Evolutionary conservation across 2,113 vertebrate species (phyloP).

Genomic region (Microtus ochrogaster): DNA sequence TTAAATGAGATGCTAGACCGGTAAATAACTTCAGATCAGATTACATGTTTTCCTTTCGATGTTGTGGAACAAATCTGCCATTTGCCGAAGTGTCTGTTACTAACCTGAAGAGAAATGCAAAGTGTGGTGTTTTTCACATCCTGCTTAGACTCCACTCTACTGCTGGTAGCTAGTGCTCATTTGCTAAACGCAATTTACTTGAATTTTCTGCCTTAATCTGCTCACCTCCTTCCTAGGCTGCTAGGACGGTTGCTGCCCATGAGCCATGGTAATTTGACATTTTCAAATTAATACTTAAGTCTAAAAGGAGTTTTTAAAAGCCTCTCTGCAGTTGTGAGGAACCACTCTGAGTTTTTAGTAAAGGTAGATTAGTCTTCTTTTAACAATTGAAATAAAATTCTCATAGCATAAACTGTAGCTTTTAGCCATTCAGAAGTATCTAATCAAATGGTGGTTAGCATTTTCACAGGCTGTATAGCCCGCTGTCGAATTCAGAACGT

Average conservation of each 20-base stretch:
- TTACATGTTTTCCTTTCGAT: constrained; percentile 18
- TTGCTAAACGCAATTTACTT: background rate
- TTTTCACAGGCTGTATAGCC: background rate
- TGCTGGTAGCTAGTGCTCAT: background rate
- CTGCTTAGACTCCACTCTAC: background rate
- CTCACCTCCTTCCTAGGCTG: background rate
- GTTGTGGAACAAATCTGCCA: constrained; percentile 39
- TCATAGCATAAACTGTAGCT: background rate
- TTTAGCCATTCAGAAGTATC: background rate
- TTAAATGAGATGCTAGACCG: constrained; percentile 28
- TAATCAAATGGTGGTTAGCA: background rate
- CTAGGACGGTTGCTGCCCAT: background rate
- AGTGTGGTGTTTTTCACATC: background rate
- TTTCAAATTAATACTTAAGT: constrained; percentile 33
- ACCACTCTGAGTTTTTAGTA: constrained; percentile 16
- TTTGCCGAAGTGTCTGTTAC: background rate
- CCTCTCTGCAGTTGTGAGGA: background rate
- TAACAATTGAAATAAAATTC: constrained; percentile 21
- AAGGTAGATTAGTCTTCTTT: constrained; percentile 31
- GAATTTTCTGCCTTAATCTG: constrained; percentile 20
- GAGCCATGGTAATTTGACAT: constrained; percentile 27
- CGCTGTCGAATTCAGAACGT: background rate
- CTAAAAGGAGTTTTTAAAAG: constrained; percentile 29
- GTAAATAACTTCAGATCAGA: constrained; percentile 27
- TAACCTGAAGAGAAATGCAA: constrained; percentile 55